phyloP scores from a whole-genome alignment of 2,113 vertebrate species.

The Macrotis lagotis region DNA sequence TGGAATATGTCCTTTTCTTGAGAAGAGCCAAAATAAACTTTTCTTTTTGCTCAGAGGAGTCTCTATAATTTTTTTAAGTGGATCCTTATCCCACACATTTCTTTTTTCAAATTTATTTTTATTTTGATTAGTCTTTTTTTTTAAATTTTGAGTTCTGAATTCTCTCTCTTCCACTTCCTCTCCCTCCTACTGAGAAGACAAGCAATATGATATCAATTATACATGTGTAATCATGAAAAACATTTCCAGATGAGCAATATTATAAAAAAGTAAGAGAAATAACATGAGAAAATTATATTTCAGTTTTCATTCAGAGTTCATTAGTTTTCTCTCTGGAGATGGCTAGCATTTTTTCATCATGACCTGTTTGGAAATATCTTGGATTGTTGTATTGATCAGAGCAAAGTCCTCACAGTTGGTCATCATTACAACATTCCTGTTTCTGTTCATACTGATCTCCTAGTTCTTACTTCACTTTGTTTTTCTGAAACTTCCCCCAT shows the following conservation, averaged over 20 bases:
- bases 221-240: not conserved
- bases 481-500: too few species aligned
- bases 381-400: too few species aligned
- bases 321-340: not conserved
- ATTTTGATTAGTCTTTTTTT: not conserved
- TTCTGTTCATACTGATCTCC: too few species aligned
- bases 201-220: slow-evolving; percentile 23
- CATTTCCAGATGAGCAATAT: not conserved
- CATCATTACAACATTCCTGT: too few species aligned
- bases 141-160: not conserved
- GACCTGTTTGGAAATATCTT: too few species aligned
- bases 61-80: too few species aligned
- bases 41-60: too few species aligned
- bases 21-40: too few species aligned
- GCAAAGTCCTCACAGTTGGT: too few species aligned
- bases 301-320: not conserved
- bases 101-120: slow-evolving; percentile 51
- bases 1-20: too few species aligned
- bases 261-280: not conserved
- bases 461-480: too few species aligned
- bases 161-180: not conserved
- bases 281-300: not conserved
- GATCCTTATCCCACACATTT: too few species aligned
- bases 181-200: not conserved
- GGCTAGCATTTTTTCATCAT: not conserved